Conservation (phyloP, 2,113 vertebrate genomes). For the Corythornis vintsioides region DNA sequence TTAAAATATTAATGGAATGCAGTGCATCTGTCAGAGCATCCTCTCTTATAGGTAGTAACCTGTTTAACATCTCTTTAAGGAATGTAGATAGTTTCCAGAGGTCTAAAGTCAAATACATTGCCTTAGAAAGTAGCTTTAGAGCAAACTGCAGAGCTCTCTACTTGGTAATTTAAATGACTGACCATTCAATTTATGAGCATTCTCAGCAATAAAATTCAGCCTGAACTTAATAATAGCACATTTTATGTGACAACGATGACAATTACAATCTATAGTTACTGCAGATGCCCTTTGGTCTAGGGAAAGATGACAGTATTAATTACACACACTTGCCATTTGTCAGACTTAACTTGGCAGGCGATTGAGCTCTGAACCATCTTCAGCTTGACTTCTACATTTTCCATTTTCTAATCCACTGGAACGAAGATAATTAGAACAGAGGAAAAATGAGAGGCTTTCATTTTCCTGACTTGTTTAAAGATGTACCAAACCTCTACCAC, state of each 20-base stretch:
- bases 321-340: slow-evolving; percentile 83
- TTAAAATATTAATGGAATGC: slow-evolving; percentile 50
- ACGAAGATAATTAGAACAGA: slow-evolving; percentile 82
- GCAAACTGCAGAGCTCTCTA: slow-evolving; percentile 70
- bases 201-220: slow-evolving; percentile 85
- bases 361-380: slow-evolving; percentile 78
- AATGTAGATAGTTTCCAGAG: slow-evolving; percentile 73
- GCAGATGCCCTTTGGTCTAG: slow-evolving; percentile 79
- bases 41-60: slow-evolving; percentile 70
- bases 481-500: slow-evolving; percentile 1
- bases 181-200: slow-evolving; percentile 87
- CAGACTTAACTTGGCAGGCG: slow-evolving; percentile 84
- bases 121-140: slow-evolving; percentile 74
- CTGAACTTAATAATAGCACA: slow-evolving; percentile 89
- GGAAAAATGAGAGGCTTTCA: slow-evolving; percentile 72
- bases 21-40: slow-evolving; percentile 62
- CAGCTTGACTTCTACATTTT: slow-evolving; percentile 82
- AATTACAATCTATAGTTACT: slow-evolving; percentile 88
- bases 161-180: slow-evolving; percentile 88
- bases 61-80: slow-evolving; percentile 74
- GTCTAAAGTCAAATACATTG: slow-evolving; percentile 80
- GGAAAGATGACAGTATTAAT: slow-evolving; percentile 83
- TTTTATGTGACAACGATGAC: slow-evolving; percentile 90
- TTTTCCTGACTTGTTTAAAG: slow-evolving; percentile 35
- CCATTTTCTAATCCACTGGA: slow-evolving; percentile 83